These are phyloP conservation scores for Drusus annulatus DNA, from an alignment of 1,140 invertebrate species.

Conservation along the genomic window DNA sequence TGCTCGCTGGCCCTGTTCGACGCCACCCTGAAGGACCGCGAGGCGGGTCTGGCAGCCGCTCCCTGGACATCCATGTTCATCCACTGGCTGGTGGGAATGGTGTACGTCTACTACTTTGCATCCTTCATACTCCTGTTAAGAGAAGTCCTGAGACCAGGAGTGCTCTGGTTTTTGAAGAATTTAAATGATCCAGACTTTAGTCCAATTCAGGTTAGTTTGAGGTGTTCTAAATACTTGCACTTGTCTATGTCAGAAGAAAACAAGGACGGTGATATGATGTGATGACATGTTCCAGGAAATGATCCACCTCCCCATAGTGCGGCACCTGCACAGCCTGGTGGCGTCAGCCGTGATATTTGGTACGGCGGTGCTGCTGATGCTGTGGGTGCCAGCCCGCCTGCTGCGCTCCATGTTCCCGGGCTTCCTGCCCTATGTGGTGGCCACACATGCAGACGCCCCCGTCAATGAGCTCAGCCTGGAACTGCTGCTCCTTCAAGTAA, in stretches of 20 bases:
- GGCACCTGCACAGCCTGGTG: constrained; percentile 91
- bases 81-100: constrained; percentile 99
- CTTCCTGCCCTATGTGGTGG: constrained; percentile 95
- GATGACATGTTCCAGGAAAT: constrained; percentile 79
- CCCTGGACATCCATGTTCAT: constrained; percentile 98
- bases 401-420: constrained; percentile 87
- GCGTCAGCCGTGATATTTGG: constrained; percentile 97
- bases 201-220: constrained; percentile 86
- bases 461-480: constrained; percentile 95
- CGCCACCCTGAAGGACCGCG: constrained; percentile 89
- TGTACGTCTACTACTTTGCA: constrained; percentile 99
- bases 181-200: constrained; percentile 99
- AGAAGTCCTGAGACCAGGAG: constrained; percentile 95
- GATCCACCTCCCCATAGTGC: constrained; percentile 96
- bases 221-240: too few relatives aligned
- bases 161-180: constrained; percentile 97
- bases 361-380: constrained; percentile 94
- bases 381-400: constrained; percentile 94
- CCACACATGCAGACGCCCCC: constrained; percentile 83
- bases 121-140: constrained; percentile 95
- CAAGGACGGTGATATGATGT: too few relatives aligned
- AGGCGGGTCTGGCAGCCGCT: constrained; percentile 88
- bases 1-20: constrained; percentile 97
- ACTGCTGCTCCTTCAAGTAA: constrained; percentile 89
- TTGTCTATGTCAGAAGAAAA: too few relatives aligned